These are phyloP conservation scores for Heliocidaris tuberculata DNA, from an alignment of 35 echinoderm and acorn worm genomes.

Conservation along the genomic window DNA sequence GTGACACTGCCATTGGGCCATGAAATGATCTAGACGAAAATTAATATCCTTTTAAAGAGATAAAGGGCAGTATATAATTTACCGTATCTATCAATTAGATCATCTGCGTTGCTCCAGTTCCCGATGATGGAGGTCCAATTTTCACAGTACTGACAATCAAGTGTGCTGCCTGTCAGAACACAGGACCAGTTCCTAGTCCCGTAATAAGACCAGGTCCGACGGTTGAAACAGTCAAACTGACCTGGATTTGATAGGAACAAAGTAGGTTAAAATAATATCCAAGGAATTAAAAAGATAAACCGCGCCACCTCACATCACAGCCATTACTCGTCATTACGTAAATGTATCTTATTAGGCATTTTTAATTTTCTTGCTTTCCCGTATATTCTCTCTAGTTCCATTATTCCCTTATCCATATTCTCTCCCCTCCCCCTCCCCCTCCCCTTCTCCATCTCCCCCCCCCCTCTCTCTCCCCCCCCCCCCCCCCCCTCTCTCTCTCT, in stretches of 20 bases:
- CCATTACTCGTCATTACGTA: too few relatives aligned
- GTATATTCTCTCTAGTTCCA: neutral
- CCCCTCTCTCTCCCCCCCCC: neutral
- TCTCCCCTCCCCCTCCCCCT: neutral
- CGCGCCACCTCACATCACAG: too few relatives aligned
- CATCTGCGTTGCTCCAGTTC: neutral
- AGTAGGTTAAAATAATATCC: neutral
- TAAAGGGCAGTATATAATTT: neutral
- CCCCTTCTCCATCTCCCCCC: neutral
- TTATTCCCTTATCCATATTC: neutral
- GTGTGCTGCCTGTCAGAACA: neutral
- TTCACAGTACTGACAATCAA: slow-evolving; percentile 12
- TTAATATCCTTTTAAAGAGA: too few relatives aligned
- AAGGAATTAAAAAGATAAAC: too few relatives aligned
- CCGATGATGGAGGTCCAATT: slow-evolving; percentile 20
- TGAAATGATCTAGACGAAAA: too few relatives aligned
- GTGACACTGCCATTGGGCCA: too few relatives aligned
- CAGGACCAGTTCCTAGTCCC: neutral
- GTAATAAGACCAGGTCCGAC: neutral
- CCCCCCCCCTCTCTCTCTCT: neutral
- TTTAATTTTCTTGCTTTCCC: neutral
- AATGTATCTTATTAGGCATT: too few relatives aligned
- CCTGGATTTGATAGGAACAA: neutral
- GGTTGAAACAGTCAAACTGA: slow-evolving; percentile 38
- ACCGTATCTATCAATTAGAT: neutral